Evolutionary conservation across 1,140 invertebrate genomes (phyloP).

Genomic region (Drosophila equinoxialis): DNA sequence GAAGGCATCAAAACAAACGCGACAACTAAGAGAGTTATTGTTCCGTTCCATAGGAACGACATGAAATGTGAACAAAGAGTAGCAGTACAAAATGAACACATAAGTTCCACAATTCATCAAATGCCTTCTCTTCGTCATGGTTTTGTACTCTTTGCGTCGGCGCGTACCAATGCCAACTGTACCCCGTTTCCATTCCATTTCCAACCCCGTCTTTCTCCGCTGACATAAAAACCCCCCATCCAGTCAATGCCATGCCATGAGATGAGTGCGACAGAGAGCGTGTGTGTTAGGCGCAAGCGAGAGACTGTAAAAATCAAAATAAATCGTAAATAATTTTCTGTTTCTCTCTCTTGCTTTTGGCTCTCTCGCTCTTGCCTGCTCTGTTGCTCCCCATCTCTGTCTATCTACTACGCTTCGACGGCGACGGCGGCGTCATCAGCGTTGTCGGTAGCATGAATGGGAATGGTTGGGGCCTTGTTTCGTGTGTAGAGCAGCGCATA

Average conservation of each 20-base stretch:
- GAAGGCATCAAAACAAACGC: conserved; percentile 65
- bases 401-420: conserved; percentile 64
- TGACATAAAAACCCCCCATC: conserved; percentile 64
- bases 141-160: conserved; percentile 46
- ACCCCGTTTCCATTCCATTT: conserved; percentile 62
- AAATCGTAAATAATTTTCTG: conserved; percentile 79
- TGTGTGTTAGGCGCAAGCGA: neutral
- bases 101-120: conserved; percentile 66
- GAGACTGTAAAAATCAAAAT: conserved; percentile 69
- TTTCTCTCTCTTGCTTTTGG: conserved; percentile 48
- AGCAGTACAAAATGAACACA: conserved; percentile 34
- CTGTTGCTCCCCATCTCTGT: conserved; percentile 39
- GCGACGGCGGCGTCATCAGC: no score
- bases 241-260: conserved; percentile 1
- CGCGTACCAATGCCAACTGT: conserved; percentile 72
- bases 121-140: conserved; percentile 30
- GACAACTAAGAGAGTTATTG: conserved; percentile 43
- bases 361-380: conserved; percentile 18
- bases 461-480: conserved; percentile 60
- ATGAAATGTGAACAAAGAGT: conserved; percentile 43
- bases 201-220: conserved; percentile 56
- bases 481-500: conserved; percentile 2
- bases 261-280: neutral
- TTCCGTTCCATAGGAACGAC: conserved; percentile 37
- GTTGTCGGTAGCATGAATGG: conserved; percentile 59